These are phyloP conservation scores for Phodopus roborovskii DNA, from an alignment of 2,113 vertebrate genomes.

Conservation along the genomic window DNA sequence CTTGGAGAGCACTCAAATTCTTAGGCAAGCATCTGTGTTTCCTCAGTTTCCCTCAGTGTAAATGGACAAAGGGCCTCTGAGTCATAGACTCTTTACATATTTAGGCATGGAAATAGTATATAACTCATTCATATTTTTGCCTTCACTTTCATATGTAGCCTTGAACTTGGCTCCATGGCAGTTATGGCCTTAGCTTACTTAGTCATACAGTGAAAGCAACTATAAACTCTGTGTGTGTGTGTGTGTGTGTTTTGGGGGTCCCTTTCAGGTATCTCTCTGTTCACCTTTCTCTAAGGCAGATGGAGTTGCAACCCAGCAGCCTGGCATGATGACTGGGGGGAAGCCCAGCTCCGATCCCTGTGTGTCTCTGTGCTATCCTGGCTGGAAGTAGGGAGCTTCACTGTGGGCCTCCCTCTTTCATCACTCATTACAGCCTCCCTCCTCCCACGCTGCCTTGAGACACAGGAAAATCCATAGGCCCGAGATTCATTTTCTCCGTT, in stretches of 20 bases:
- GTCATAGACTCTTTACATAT: neutral
- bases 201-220: neutral
- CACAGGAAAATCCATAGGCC: slow-evolving; percentile 71
- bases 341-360: neutral
- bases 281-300: neutral
- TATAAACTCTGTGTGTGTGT: neutral
- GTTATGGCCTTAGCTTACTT: neutral
- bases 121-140: neutral
- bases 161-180: slow-evolving; percentile 29
- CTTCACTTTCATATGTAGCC: neutral
- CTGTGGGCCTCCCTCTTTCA: neutral
- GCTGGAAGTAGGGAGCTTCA: neutral
- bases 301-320: neutral
- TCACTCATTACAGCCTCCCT: slow-evolving; percentile 8
- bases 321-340: neutral
- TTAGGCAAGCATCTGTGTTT: neutral
- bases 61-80: neutral
- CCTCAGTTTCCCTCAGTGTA: neutral
- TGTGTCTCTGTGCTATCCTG: neutral
- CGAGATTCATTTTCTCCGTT: slow-evolving; percentile 75
- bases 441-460: neutral
- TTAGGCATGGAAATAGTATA: neutral
- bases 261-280: neutral
- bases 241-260: neutral
- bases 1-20: neutral